Base-by-base conservation (phyloP, 2,797 vertebrate genomes). In the Enteromius afrohamiltoni region DNA sequence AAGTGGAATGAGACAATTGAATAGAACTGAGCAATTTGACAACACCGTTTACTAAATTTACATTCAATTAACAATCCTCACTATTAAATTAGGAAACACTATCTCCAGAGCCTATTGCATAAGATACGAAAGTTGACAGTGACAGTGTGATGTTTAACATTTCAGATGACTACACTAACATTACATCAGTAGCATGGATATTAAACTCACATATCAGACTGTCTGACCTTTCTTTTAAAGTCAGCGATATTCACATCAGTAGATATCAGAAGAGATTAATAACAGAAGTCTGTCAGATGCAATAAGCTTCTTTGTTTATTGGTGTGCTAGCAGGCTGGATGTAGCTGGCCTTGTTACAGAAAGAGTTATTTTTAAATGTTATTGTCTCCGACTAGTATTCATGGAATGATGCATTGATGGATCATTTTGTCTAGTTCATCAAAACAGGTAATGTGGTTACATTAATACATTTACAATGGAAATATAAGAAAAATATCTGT, bases 191-290 rank as follows among this genome's bases (percentile, higher is more conserved):
- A 62, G 4, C 19, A 23, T 75, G 45, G 8, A 65, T 23, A 8
- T 13, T 51, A 64, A 49, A 49, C 40, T 68, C 34, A 68, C 3
- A 3, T 6, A 68, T 55, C 9, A 26, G 31, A 55, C 17, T 55
- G 21, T 31, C 73, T 79, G 40, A 79, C 76, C 29, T 82, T 23
- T 0, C 68, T 75, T 82, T 82, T 62, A 79, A 83, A 47, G 4
- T 51, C n/a, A 6, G 31, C n/a, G 49, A 55, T 21, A 70, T 64
- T 75, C 13, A 40, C 58, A 75, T 76, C 17, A 40, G 19, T 40
- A 23, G 21, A 82, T 60, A 42, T 53, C 47, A 67, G 17, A 31
- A 23, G 31, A 45, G 7, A 69, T 69, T 58, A 80, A 73, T 58
- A 40, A 23, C 17, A 58, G 9, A 47, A 51, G 9, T 31, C 26